Base-by-base conservation (phyloP, 2,113 vertebrate species). In the Symphodus melops region DNA sequence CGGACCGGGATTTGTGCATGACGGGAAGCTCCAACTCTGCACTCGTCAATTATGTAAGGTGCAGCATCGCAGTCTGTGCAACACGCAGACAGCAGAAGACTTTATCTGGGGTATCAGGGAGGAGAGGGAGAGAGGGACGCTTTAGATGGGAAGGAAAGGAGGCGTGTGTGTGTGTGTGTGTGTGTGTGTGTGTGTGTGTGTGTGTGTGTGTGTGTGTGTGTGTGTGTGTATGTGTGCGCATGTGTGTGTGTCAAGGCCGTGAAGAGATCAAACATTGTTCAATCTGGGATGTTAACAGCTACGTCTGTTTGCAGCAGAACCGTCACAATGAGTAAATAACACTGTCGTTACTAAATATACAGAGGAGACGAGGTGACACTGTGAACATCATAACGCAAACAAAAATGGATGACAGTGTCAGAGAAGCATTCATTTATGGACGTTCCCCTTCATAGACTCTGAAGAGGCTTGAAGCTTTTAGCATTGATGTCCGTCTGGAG, bases 11-110 rank as follows among this genome's bases (percentile, higher is more conserved):
- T 87, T 79, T 60, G 79, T 14, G 23, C 60, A 61, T 81, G 83
- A 77, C 33, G 66, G 48, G 64, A 11, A 60, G 56, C 54, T 42
- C 66, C 76, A 81, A 65, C 56, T 75, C 70, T 56, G 79, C 82
- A 75, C 72, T 64, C 51, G 55, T 88, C 77, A 76, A 77, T 90
- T 81, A 92, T 90, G 80, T 72, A 92, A 88, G 12, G 65, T 73
- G 36, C 58, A 63, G 21, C 39, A 41, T 58, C 12, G 36, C 79
- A 69, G 65, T 60, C 59, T 63, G 66, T 12, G 48, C 73, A 76
- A 60, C 42, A 57, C 46, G 61, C 65, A 83, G 63, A 77, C 69
- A 76, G 60, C 42, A 19, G 66, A 59, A 62, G 65, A 76, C 67
- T n/a, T 75, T 85, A 84, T 86, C 74, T 74, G 63, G 52, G 25